A percentile compares a stretch with the other conserved stretches of the same genome.
These are phyloP conservation scores for Myrmecobius fasciatus DNA, from an alignment of 2,113 vertebrate genomes.

Conservation along the genomic window DNA sequence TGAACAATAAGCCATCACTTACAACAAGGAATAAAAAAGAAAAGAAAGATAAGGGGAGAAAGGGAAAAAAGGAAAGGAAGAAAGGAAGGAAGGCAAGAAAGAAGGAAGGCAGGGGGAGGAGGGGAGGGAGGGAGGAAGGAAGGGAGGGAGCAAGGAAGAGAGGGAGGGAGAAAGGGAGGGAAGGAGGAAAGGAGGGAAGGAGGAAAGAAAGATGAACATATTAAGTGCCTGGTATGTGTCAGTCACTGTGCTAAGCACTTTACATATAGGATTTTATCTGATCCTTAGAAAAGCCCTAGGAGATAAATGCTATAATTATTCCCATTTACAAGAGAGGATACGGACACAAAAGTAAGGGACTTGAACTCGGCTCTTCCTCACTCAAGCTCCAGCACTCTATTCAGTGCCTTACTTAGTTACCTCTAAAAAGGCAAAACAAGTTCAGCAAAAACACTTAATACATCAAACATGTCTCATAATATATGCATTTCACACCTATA, in stretches of 20 bases:
- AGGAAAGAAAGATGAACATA: too few species aligned
- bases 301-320: background rate
- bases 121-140: too few species aligned
- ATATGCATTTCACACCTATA: background rate
- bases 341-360: background rate
- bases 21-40: background rate
- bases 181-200: too few species aligned
- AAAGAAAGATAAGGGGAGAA: background rate
- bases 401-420: background rate
- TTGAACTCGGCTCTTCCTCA: background rate
- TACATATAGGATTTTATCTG: background rate
- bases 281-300: background rate
- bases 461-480: background rate
- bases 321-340: background rate
- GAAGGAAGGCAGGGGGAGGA: too few species aligned
- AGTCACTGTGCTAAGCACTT: background rate
- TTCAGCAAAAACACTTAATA: background rate
- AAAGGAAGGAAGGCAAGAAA: background rate
- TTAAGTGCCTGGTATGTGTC: background rate
- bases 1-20: background rate
- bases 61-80: background rate
- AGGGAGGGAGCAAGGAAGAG: too few species aligned
- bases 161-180: too few species aligned
- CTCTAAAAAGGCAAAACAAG: background rate
- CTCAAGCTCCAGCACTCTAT: background rate